A percentile compares a stretch with the other conserved stretches of the same genome.
These are phyloP conservation scores for Eulimnadia texana DNA, from an alignment of 1,140 invertebrate species.

Conservation along the genomic window DNA sequence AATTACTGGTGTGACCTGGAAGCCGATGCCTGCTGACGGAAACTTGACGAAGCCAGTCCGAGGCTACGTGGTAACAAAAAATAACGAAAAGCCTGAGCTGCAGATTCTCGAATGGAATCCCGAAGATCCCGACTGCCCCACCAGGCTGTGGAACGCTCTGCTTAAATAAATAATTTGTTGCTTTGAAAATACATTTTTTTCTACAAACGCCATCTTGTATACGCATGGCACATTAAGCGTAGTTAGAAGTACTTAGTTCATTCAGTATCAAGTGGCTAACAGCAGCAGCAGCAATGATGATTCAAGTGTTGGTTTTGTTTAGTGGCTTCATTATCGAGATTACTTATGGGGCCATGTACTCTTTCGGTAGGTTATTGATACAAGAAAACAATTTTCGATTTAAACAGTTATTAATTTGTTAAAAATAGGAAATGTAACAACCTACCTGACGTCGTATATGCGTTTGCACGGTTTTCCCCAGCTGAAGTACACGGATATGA, in stretches of 20 bases:
- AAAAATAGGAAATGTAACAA: conserved; percentile 30
- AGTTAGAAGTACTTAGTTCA: no score
- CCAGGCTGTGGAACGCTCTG: background rate
- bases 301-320: conserved; percentile 16
- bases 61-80: background rate
- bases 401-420: background rate
- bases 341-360: conserved; percentile 25
- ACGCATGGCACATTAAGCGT: no score
- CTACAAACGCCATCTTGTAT: no score
- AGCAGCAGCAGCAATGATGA: no score
- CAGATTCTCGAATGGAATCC: background rate
- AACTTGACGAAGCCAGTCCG: background rate
- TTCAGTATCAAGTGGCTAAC: no score
- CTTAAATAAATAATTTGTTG: no score
- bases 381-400: background rate
- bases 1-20: background rate
- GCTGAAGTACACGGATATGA: conserved; percentile 26
- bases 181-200: no score
- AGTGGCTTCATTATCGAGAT: conserved; percentile 26
- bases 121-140: background rate
- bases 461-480: conserved; percentile 20
- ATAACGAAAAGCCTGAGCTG: background rate
- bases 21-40: background rate
- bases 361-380: conserved; percentile 21
- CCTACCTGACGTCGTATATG: conserved; percentile 34